Conservation (phyloP, 2,888 invertebrate genomes). For the Agrotis ipsilon region DNA sequence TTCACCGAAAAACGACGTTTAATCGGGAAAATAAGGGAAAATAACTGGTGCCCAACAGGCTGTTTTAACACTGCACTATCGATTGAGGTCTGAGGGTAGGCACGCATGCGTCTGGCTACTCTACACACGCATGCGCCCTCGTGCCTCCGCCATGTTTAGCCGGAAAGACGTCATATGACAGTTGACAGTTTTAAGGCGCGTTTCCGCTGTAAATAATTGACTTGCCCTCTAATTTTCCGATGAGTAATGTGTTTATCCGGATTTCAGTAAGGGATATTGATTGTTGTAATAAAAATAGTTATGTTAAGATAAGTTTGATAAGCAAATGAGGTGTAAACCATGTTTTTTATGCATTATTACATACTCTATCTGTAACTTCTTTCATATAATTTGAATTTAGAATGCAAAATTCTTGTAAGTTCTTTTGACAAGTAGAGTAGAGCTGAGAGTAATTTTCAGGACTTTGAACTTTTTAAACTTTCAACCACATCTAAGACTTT, state of each 20-base stretch:
- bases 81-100: conserved; percentile 77
- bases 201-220: conserved; percentile 66
- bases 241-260: conserved; percentile 48
- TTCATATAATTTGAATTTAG: background rate
- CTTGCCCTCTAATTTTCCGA: conserved; percentile 48
- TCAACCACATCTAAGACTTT: background rate
- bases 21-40: conserved; percentile 74
- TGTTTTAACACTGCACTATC: conserved; percentile 87
- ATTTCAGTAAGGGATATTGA: conserved; percentile 20
- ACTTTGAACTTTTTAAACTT: background rate
- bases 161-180: conserved; percentile 88
- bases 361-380: background rate
- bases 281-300: conserved; percentile 11
- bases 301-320: conserved; percentile 18
- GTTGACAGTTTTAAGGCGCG: conserved; percentile 71
- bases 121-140: conserved; percentile 63
- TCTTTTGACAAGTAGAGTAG: background rate
- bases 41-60: conserved; percentile 85
- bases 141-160: conserved; percentile 67
- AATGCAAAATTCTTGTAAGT: too few species aligned
- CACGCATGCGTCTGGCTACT: conserved; percentile 77
- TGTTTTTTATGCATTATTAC: background rate
- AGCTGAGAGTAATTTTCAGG: background rate
- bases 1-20: conserved; percentile 72
- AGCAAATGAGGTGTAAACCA: background rate